Evolutionary conservation across 2,888 invertebrate species (phyloP), one percentile per base, ranked within the genome.

Genomic region (Netelia inedita): DNA sequence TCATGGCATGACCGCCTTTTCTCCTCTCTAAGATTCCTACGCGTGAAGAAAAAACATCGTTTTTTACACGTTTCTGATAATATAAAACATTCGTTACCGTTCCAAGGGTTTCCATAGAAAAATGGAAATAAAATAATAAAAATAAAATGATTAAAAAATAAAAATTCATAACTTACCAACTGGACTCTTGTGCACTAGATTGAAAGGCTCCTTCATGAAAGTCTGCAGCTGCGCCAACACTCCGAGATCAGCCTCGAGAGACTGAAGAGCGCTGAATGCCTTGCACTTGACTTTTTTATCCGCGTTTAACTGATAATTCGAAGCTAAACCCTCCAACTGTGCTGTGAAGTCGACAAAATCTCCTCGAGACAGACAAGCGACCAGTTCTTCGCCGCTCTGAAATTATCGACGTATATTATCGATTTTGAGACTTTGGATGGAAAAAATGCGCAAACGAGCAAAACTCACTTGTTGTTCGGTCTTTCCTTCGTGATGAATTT

Each of bases 251-350:
- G 97, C 96, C 94, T 99, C 99, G 89, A 99, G 95, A 46, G 98
- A 98, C 92, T 98, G 98, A 73, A 99, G 94, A 14, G 98, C 98
- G 91, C 97, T 97, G 92, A 98, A 98, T 1, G 98, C 98, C 94
- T 98, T 98, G 88, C 97, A 97, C 94, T 98, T 99, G 9, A 98
- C 96, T 94, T 98, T 98, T 92, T 98, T 98, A 91, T 99, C 99
- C 10, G 98, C 98, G 94, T 98, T 98, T 11, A 99, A 94, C 92
- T 98, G 98, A 93, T 99, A 99, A 82, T 99, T 98, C 16, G 98
- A 97, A 21, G 97, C 97, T 21, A 98, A 95, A 0, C 98, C 97
- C 94, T 98, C 98, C n/a, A 99, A 94, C 93, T 99, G 99, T 8
- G 97, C 96, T 1, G 98, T 97, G 92, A 99, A 98, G 94, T 98